Conservation (phyloP, 2,113 vertebrate genomes). For the Dromiciops gliroides region DNA sequence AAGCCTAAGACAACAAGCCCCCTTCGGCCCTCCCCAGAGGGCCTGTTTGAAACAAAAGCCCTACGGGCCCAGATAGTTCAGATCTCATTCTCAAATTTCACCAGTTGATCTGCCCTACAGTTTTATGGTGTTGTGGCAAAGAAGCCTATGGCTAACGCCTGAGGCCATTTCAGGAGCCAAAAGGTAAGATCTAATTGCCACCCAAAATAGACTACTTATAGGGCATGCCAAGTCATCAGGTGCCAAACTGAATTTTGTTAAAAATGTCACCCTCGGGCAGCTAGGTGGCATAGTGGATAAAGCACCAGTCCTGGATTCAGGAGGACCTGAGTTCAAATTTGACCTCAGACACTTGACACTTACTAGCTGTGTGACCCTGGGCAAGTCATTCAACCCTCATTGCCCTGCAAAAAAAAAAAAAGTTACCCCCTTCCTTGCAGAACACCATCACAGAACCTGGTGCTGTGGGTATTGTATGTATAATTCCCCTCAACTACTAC, state of each 20-base stretch:
- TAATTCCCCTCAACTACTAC: neutral
- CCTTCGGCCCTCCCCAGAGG: neutral
- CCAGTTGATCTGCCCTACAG: neutral
- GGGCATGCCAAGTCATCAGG: neutral
- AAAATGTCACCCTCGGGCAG: too few relatives aligned
- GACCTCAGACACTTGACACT: too few relatives aligned
- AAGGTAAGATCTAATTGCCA: neutral
- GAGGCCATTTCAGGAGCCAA: neutral
- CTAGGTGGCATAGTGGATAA: too few relatives aligned
- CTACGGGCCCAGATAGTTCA: neutral
- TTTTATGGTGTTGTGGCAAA: neutral
- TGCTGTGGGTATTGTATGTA: neutral
- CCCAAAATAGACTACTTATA: neutral
- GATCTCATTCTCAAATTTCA: neutral
- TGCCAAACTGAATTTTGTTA: neutral
- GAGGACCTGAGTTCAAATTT: too few relatives aligned
- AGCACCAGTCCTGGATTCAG: too few relatives aligned
- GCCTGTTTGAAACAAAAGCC: neutral
- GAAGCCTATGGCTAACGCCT: neutral
- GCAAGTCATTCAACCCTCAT: too few relatives aligned
- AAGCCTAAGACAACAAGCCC: neutral
- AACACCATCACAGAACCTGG: neutral
- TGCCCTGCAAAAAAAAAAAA: too few relatives aligned
- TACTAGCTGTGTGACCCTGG: too few relatives aligned
- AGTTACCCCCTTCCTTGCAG: neutral